A percentile compares a stretch with the other conserved stretches of the same genome.
Conservation (phyloP, 2,888 invertebrate species). For the Prenolepis imparis region DNA sequence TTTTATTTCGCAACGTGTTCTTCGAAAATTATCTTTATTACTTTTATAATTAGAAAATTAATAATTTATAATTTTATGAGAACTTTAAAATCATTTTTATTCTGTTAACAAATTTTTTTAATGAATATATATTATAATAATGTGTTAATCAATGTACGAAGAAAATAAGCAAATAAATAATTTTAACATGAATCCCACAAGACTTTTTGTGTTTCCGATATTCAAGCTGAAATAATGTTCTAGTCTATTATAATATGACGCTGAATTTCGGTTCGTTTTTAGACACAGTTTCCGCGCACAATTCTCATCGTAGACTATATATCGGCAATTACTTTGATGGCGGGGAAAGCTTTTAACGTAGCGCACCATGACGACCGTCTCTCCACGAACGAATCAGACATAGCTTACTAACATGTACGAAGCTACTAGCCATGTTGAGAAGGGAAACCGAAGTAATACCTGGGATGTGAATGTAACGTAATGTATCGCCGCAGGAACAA, state of each 20-base stretch:
- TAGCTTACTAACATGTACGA: slow-evolving; percentile 59
- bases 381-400: slow-evolving; percentile 65
- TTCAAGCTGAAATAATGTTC: slow-evolving; percentile 3
- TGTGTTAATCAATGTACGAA: not conserved
- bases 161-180: not conserved
- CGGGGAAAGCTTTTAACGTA: slow-evolving; percentile 83
- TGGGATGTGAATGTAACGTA: slow-evolving; percentile 69
- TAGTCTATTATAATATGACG: slow-evolving; percentile 5
- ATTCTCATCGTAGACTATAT: slow-evolving; percentile 68
- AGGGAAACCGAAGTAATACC: slow-evolving; percentile 74
- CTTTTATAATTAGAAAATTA: too few relatives aligned
- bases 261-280: slow-evolving; percentile 51
- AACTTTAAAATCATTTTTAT: too few relatives aligned
- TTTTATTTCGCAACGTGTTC: not conserved
- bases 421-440: slow-evolving; percentile 63
- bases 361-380: slow-evolving; percentile 67
- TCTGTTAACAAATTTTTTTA: not conserved
- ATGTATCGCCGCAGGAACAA: slow-evolving; percentile 75
- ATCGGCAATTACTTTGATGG: slow-evolving; percentile 81
- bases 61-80: too few relatives aligned
- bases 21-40: not conserved
- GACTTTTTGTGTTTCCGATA: not conserved
- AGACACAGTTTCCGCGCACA: slow-evolving; percentile 64
- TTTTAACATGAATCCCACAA: not conserved
- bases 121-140: not conserved